A percentile compares a stretch with the other conserved stretches of the same genome.
Evolutionary conservation across 2,888 invertebrate genomes (phyloP).

Genomic region (Sminthurides aquaticus): DNA sequence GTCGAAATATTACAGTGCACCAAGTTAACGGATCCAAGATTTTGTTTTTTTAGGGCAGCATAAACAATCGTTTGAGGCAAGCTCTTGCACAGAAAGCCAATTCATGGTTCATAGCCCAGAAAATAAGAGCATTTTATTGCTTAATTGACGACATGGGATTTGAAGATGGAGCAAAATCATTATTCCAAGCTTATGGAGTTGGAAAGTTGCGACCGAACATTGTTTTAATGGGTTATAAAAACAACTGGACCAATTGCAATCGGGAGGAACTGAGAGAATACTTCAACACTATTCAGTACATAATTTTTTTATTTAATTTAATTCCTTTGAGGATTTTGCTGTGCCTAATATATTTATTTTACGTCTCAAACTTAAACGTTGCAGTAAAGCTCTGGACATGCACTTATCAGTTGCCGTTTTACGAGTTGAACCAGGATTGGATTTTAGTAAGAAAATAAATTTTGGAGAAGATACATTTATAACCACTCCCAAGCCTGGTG

Average conservation of each 20-base stretch:
- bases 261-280: conserved; percentile 51
- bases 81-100: conserved; percentile 34
- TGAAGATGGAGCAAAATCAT: conserved; percentile 40
- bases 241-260: conserved; percentile 50
- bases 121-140: conserved; percentile 53
- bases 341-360: conserved; percentile 3
- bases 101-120: conserved; percentile 50
- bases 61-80: conserved; percentile 33
- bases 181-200: conserved; percentile 51
- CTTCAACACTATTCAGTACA: conserved; percentile 54
- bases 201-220: conserved; percentile 55
- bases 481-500: conserved; percentile 21
- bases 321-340: neutral
- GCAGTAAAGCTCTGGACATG: conserved; percentile 82
- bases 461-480: conserved; percentile 43
- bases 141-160: conserved; percentile 45
- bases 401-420: conserved; percentile 84
- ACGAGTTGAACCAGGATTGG: conserved; percentile 75
- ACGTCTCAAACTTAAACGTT: too few species aligned
- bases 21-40: neutral
- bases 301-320: conserved; percentile 17
- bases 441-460: conserved; percentile 54
- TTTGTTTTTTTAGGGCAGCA: conserved; percentile 24
- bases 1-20: neutral
- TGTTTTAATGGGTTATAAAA: conserved; percentile 54